phyloP scores from a whole-genome alignment of 2,113 vertebrate species.

The Apodemus sylvaticus region DNA sequence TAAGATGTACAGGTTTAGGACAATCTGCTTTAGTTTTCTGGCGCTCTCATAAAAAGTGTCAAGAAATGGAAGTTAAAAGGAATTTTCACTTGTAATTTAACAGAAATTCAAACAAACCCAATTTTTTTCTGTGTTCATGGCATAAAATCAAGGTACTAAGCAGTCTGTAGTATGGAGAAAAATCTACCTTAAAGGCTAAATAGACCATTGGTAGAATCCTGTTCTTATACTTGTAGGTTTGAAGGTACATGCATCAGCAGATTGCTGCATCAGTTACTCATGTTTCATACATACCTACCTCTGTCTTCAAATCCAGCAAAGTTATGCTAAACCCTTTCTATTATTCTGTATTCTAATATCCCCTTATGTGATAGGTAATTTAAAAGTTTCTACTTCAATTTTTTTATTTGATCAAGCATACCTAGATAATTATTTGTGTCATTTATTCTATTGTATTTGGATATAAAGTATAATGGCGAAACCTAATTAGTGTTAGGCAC shows the following conservation, averaged over 20 bases:
- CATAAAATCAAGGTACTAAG: background rate
- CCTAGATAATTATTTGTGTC: background rate
- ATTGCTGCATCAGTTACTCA: background rate
- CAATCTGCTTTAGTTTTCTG: background rate
- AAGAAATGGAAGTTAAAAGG: background rate
- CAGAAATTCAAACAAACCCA: background rate
- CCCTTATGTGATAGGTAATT: background rate
- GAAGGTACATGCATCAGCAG: background rate
- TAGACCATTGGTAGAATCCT: background rate
- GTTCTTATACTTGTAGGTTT: background rate
- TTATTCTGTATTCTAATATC: background rate
- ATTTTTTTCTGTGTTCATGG: background rate
- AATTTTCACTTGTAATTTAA: background rate
- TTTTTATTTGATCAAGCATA: background rate
- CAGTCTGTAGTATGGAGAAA: background rate
- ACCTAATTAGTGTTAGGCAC: background rate
- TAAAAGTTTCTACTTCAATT: background rate
- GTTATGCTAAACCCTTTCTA: background rate
- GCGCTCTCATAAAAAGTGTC: background rate
- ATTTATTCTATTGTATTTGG: background rate
- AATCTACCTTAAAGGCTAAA: background rate
- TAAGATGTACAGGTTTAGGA: background rate
- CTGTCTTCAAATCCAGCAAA: background rate
- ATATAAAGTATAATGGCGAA: background rate
- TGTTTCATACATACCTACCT: background rate